These are phyloP conservation scores for Micoletzkya japonica DNA, from an alignment of 2,888 invertebrate genomes.

Conservation along the genomic window DNA sequence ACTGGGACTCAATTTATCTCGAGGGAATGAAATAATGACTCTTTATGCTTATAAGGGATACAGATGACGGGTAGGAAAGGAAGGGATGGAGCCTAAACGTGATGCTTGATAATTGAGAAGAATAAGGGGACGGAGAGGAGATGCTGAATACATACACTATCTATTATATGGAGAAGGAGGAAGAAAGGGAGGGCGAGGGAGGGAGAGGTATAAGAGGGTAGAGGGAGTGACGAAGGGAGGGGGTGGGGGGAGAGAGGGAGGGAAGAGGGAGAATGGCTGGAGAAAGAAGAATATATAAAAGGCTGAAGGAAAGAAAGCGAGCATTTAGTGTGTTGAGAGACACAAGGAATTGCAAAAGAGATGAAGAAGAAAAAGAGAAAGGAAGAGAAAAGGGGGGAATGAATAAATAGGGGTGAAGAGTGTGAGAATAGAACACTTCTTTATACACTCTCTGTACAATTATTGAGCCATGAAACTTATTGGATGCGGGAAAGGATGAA, in stretches of 20 bases:
- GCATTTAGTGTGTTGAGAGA: conserved; percentile 10
- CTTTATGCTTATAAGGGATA: too few relatives aligned
- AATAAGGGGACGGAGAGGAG: conserved; percentile 4
- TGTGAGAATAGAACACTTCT: background rate
- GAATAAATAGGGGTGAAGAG: background rate
- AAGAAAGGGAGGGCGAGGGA: conserved; percentile 29
- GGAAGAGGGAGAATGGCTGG: background rate
- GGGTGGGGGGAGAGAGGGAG: background rate
- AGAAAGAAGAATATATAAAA: background rate
- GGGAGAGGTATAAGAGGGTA: conserved; percentile 17
- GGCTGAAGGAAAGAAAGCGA: background rate
- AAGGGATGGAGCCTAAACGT: too few relatives aligned
- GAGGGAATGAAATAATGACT: too few relatives aligned
- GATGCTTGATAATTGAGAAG: background rate
- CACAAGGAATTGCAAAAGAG: conserved; percentile 14
- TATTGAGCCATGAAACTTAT: background rate
- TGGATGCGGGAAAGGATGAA: conserved; percentile 1
- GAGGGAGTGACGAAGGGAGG: background rate
- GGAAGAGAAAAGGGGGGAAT: background rate
- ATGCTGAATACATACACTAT: background rate
- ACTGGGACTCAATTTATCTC: too few relatives aligned
- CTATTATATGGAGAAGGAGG: background rate
- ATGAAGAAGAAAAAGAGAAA: conserved; percentile 7
- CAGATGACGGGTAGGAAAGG: too few relatives aligned
- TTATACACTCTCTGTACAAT: background rate